These are phyloP conservation scores for Drosophila hydei DNA, from an alignment of 1,140 invertebrate species.

Conservation along the genomic window DNA sequence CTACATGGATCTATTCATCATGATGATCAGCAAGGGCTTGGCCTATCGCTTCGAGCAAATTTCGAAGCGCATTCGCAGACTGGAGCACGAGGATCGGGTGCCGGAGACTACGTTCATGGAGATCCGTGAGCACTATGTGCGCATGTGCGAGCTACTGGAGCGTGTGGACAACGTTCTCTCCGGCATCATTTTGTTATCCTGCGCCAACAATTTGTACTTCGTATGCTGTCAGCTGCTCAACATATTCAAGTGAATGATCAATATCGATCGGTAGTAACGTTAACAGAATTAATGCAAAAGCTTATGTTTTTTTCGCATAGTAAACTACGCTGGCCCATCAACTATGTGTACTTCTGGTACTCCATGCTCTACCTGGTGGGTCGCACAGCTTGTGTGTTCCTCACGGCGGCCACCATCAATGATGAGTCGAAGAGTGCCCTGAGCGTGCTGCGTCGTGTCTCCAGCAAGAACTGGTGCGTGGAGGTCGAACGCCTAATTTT, in stretches of 20 bases:
- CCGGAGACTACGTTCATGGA: slow-evolving; percentile 86
- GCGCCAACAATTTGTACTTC: slow-evolving; percentile 89
- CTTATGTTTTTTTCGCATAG: slow-evolving; percentile 22
- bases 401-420: slow-evolving; percentile 86
- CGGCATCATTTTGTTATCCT: slow-evolving; percentile 88
- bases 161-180: slow-evolving; percentile 86
- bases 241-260: slow-evolving; percentile 86
- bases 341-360: slow-evolving; percentile 86
- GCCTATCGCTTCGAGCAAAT: slow-evolving; percentile 86
- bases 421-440: slow-evolving; percentile 86
- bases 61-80: slow-evolving; percentile 83
- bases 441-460: slow-evolving; percentile 85
- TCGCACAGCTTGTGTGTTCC: slow-evolving; percentile 85
- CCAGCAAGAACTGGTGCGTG: slow-evolving; percentile 85
- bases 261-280: no score
- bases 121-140: slow-evolving; percentile 86
- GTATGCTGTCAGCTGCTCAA: slow-evolving; percentile 89
- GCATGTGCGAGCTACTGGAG: slow-evolving; percentile 85
- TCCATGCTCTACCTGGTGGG: slow-evolving; percentile 86
- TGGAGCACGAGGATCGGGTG: slow-evolving; percentile 84
- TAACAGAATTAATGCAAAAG: no score
- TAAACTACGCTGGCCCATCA: slow-evolving; percentile 83
- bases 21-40: slow-evolving; percentile 86
- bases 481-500: slow-evolving; percentile 84
- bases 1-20: slow-evolving; percentile 88